These are phyloP conservation scores for Apolygus lucorum DNA, from an alignment of 1,140 invertebrate species.

Conservation along the genomic window DNA sequence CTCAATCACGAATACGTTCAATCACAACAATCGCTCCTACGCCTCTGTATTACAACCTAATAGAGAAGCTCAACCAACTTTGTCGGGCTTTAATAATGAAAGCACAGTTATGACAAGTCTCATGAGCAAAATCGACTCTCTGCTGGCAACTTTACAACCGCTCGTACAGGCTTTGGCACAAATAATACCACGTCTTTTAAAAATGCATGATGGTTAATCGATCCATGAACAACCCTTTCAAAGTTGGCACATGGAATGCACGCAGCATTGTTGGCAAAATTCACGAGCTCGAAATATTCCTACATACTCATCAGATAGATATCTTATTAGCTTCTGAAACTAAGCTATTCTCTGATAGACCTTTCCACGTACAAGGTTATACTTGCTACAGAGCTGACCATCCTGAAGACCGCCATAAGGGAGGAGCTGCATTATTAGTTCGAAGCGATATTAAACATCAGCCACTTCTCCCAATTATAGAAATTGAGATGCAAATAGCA, in stretches of 20 bases:
- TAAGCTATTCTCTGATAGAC: not conserved
- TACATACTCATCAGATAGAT: not conserved
- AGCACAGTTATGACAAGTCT: not conserved
- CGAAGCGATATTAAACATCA: not conserved
- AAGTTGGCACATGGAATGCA: not conserved
- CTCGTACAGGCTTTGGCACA: not conserved
- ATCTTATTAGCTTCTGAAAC: not conserved
- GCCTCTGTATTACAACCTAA: not conserved
- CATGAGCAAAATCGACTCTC: too few relatives aligned
- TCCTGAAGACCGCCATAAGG: not conserved
- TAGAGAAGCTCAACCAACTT: not conserved
- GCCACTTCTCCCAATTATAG: constrained; percentile 2
- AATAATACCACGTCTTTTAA: not conserved
- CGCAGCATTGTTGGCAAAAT: not conserved
- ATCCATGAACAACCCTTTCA: not conserved
- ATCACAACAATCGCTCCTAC: not conserved
- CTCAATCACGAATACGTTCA: not conserved
- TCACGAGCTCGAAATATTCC: not conserved
- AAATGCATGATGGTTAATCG: not conserved
- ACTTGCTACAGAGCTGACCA: constrained; percentile 5
- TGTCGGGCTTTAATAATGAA: not conserved
- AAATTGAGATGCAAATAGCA: not conserved
- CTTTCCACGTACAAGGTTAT: not conserved
- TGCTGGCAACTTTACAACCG: not conserved
- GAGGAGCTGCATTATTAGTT: not conserved